Evolutionary conservation across 1,140 invertebrate genomes (phyloP), one percentile per base, ranked within the genome.

Genomic region (Daktulosphaira vitifoliae): DNA sequence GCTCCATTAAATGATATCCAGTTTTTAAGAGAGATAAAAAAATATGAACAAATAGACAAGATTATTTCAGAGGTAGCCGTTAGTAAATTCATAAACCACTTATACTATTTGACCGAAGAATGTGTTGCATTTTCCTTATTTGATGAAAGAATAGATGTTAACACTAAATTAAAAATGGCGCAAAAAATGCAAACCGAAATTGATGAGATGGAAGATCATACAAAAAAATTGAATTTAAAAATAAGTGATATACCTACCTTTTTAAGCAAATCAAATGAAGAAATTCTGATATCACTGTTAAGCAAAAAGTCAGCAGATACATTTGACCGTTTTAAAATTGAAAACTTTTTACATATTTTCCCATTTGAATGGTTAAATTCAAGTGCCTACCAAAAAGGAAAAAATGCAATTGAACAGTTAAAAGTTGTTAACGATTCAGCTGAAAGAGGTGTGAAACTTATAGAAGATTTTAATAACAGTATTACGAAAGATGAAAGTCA

Each of bases 51-150:
- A 44, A 66, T 68, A 25, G 56, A 71, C 42, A 11, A 15, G 16
- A 22, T 20, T 15, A 44, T 69, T 25, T 65, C 69, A 46, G 11
- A 39, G 26, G 51, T 65, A 20, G 56, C 67, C 8, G 18, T 69
- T 1, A 59, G 67, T 66, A 70, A 68, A 65, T 65, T 70, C 5
- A 67, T 64, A 2, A 68, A 68, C 42, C 69, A 71, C 59, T 53
- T 71, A 48, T 71, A 68, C 68, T 71, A 70, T 37, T 56, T 71
- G 5, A 67, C 52, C 29, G 51, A 54, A 9, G 69, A 69, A 68
- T 53, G 46, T 50, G 50, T 65, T 22, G 62, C 66, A 2, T 65
- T 69, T 49, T 26, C 67, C n/a, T 69, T 71, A 51, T 72, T 72
- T 39, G 37, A 54, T 44, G 33, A 54, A 18, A 33, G 15, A 11